phyloP scores from a whole-genome alignment of 2,888 invertebrate genomes.

The Phaonia tiefii region DNA sequence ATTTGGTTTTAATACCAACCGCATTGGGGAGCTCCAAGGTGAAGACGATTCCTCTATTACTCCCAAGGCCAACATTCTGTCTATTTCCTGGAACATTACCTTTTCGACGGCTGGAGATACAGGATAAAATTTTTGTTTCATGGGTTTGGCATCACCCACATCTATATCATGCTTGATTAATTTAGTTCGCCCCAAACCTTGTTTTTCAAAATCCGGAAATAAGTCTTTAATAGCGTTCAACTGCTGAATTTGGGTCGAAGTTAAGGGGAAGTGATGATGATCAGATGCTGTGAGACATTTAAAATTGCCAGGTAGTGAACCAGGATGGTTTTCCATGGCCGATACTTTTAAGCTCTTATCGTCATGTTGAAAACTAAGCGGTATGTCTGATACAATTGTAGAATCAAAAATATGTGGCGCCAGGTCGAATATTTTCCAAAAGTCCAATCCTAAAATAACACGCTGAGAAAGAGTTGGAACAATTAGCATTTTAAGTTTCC shows the following conservation, averaged over 20 bases:
- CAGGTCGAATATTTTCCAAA: too few relatives aligned
- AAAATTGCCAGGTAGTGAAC: not conserved
- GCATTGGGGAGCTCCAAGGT: constrained; percentile 27
- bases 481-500: not conserved
- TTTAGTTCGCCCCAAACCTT: constrained; percentile 44
- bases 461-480: constrained; percentile 7
- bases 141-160: constrained; percentile 46
- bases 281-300: not conserved
- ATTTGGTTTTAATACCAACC: too few relatives aligned
- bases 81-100: too few relatives aligned
- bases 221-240: not conserved
- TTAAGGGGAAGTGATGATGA: not conserved
- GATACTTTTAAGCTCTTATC: not conserved
- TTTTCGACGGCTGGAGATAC: too few relatives aligned
- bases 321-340: not conserved
- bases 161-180: constrained; percentile 59
- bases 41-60: constrained; percentile 13
- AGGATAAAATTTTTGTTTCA: constrained; percentile 63
- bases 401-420: not conserved
- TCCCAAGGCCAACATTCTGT: constrained; percentile 20
- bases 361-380: not conserved
- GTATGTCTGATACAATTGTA: not conserved
- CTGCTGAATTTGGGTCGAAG: not conserved
- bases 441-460: constrained; percentile 31
- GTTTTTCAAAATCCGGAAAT: constrained; percentile 20